Conservation (phyloP, 2,113 vertebrate genomes). For the Herpetotheres cachinnans region DNA sequence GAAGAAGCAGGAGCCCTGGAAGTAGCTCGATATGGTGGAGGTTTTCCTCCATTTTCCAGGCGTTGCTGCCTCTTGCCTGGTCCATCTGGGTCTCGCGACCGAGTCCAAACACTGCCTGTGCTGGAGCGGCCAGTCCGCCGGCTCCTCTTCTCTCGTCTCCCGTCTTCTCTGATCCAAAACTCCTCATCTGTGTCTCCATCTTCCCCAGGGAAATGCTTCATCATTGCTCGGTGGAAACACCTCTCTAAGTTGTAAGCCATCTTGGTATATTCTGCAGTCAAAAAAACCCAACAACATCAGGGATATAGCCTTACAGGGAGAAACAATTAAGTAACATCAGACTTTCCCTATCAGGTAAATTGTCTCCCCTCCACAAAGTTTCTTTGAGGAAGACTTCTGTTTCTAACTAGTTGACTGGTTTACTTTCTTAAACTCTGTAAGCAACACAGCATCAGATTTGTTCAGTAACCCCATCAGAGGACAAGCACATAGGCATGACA, state of each 20-base stretch:
- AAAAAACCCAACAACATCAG: not conserved
- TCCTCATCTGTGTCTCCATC: conserved; percentile 97
- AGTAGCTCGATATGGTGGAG: conserved; percentile 70
- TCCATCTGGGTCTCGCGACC: conserved; percentile 79
- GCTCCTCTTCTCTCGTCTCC: conserved; percentile 86
- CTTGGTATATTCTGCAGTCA: conserved; percentile 87
- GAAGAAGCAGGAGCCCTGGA: conserved; percentile 43
- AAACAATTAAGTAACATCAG: not conserved
- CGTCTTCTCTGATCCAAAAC: conserved; percentile 87
- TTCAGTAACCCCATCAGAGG: not conserved
- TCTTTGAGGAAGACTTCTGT: not conserved
- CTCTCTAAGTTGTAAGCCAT: conserved; percentile 95
- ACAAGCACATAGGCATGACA: conserved; percentile 7
- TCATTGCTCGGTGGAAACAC: conserved; percentile 91
- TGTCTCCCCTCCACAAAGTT: not conserved
- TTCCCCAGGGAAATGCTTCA: conserved; percentile 95
- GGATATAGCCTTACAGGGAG: not conserved
- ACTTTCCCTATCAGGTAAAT: not conserved
- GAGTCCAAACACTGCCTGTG: conserved; percentile 73
- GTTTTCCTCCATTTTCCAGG: conserved; percentile 76
- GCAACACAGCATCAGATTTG: not conserved
- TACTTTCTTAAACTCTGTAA: not conserved
- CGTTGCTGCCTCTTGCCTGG: conserved; percentile 76
- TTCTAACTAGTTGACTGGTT: not conserved
- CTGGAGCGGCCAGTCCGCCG: conserved; percentile 69